A percentile compares a stretch with the other conserved stretches of the same genome.
Conservation (phyloP, 2,113 vertebrate species). For the Pholis gunnellus region DNA sequence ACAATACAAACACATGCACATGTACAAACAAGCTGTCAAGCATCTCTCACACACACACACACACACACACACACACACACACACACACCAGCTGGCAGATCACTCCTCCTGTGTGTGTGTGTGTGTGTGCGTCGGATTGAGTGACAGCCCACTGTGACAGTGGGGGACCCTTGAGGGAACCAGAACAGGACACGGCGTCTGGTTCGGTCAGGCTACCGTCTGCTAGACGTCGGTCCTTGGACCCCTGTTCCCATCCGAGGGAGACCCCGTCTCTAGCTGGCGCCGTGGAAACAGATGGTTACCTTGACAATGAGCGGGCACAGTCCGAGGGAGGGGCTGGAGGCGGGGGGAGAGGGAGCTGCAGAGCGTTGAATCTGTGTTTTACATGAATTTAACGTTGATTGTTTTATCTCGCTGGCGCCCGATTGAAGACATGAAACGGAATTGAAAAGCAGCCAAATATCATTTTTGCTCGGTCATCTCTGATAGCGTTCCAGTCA, state of each 20-base stretch:
- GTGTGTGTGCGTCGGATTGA: constrained; percentile 42
- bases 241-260: constrained; percentile 65
- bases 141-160: constrained; percentile 71
- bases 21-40: constrained; percentile 54
- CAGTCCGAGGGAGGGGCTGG: constrained; percentile 20
- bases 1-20: constrained; percentile 26
- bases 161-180: constrained; percentile 54
- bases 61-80: constrained; percentile 12
- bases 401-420: background rate
- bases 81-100: constrained; percentile 57
- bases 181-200: constrained; percentile 71
- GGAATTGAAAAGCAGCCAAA: constrained; percentile 12
- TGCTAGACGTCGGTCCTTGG: constrained; percentile 64
- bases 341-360: constrained; percentile 20
- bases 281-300: constrained; percentile 74
- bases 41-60: constrained; percentile 12
- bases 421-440: background rate
- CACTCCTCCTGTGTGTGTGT: background rate
- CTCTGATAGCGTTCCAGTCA: background rate
- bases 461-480: background rate
- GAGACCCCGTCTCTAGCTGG: constrained; percentile 64
- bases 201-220: constrained; percentile 72
- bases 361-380: constrained; percentile 21
- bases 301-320: constrained; percentile 70
- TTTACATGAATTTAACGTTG: constrained; percentile 19